A percentile compares a stretch with the other conserved stretches of the same genome.
These are phyloP conservation scores for Drosophila malerkotliana DNA, from an alignment of 1,140 invertebrate genomes.

Conservation along the genomic window DNA sequence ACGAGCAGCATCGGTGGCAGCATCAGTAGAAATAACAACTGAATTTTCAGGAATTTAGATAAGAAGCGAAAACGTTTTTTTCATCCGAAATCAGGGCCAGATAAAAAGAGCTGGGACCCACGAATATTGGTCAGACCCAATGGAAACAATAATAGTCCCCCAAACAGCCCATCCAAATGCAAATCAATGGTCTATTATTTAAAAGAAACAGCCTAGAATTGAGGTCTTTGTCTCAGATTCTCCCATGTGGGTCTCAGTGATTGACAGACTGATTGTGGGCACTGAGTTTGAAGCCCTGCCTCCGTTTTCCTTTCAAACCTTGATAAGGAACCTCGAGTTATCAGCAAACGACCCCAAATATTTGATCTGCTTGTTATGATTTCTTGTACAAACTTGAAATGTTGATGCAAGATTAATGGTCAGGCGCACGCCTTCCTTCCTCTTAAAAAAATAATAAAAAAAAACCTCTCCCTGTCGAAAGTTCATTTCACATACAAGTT, in stretches of 20 bases:
- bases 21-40: conserved; percentile 56
- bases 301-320: conserved; percentile 17
- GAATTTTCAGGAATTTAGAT: conserved; percentile 77
- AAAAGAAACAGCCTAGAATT: conserved; percentile 1
- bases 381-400: conserved; percentile 64
- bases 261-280: conserved; percentile 59
- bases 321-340: conserved; percentile 62
- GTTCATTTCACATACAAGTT: conserved; percentile 29
- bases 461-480: conserved; percentile 6
- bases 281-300: conserved; percentile 14
- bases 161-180: conserved; percentile 27
- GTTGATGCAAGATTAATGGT: conserved; percentile 80
- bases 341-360: conserved; percentile 62
- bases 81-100: conserved; percentile 32
- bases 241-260: conserved; percentile 52
- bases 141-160: neutral
- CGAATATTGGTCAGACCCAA: conserved; percentile 12
- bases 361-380: conserved; percentile 63
- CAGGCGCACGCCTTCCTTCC: conserved; percentile 71
- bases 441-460: conserved; percentile 17
- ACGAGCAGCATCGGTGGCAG: conserved; percentile 26
- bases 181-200: conserved; percentile 49
- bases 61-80: conserved; percentile 61
- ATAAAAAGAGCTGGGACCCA: conserved; percentile 14
- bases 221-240: conserved; percentile 3